Base-by-base conservation (phyloP, 1,140 invertebrate species). In the Drosophila ogumai region DNA sequence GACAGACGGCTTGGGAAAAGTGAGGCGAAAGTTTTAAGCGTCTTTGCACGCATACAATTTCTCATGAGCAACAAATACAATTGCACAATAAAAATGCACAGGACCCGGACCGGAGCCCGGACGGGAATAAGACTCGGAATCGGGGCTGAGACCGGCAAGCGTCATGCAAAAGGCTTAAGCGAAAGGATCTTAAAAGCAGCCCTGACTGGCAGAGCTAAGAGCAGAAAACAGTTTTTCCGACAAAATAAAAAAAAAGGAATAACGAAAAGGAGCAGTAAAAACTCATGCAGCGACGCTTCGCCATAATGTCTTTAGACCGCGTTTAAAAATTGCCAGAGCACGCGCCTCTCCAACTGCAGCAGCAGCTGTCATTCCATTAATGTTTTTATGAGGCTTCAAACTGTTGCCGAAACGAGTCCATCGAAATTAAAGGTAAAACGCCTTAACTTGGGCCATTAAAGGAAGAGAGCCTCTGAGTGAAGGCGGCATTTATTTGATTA, bases 11-110 rank as follows among this genome's bases (percentile, higher is more conserved):
- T 19, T 19, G 52, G 36, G 55, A 64, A 88, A 74, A 74, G 64
- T 74, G 43, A 77, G 65, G 73, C 38, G 68, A 90, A 88, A 88
- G 68, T 90, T 88, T 88, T 87, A 87, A 87, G 84, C 84, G 54
- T 88, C 84, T 87, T 87, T 87, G 76, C 72, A 84, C 80, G 84
- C 84, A 88, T 82, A 88, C 84, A 88, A 80, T 87, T 87, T 88
- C 84, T 87, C 84, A 87, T 87, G 84, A 87, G 84, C 80, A 87
- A 67, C 58, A 90, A 90, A 90, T 90, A 90, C 84, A 88, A 88
- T 90, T 88, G 85, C 84, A 90, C 84, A 88, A 90, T 84, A 90
- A 90, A 67, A 79, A 82, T 50, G 55, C 44, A 47, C 50, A 52
- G 22, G 36, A 65, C 38, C 50, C 46, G 56, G 34, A 58, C 38